These are phyloP conservation scores for Julus scandinavius DNA, from an alignment of 2,888 invertebrate species.

Conservation along the genomic window DNA sequence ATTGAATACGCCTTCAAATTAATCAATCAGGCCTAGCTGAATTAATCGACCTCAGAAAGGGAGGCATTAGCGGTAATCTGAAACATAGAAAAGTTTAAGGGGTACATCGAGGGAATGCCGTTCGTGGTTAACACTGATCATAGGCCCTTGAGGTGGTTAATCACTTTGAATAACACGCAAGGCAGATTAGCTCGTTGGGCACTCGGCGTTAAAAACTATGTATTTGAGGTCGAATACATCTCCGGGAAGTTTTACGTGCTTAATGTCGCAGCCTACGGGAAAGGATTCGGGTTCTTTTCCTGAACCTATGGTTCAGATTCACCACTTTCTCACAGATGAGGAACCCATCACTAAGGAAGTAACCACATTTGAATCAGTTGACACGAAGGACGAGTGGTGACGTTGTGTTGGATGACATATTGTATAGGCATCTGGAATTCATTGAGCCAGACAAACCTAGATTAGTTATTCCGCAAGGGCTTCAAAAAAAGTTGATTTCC, in stretches of 20 bases:
- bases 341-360: not conserved
- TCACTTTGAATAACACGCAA: not conserved
- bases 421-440: not conserved
- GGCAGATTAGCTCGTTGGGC: not conserved
- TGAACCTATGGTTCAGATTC: not conserved
- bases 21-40: conserved; percentile 54
- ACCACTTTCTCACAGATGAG: not conserved
- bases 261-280: not conserved
- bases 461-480: not conserved
- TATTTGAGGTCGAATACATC: not conserved
- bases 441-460: not conserved
- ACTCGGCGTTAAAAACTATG: not conserved
- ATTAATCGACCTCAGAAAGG: conserved; percentile 55
- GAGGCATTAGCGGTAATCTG: too few relatives aligned
- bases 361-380: not conserved
- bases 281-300: not conserved
- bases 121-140: not conserved
- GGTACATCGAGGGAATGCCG: not conserved
- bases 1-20: conserved; percentile 57
- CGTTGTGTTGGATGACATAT: not conserved
- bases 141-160: not conserved
- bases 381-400: not conserved
- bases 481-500: not conserved
- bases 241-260: too few relatives aligned
- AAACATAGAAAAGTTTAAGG: not conserved